Conservation (phyloP, 2,797 vertebrate species). For the Paedocypris micromegethes region DNA sequence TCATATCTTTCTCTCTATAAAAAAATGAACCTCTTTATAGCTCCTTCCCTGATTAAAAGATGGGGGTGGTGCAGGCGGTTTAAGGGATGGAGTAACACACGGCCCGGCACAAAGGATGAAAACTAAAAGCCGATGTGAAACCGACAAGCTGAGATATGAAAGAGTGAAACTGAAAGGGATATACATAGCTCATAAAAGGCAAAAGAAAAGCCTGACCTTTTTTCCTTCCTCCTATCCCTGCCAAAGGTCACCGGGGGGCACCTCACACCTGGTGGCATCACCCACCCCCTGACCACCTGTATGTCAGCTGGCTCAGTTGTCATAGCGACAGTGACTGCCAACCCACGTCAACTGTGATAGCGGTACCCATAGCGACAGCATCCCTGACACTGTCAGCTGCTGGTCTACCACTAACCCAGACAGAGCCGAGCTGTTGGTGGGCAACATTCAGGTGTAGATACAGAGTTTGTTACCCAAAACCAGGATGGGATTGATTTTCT, state of each 20-base stretch:
- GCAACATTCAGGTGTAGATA: constrained; percentile 24
- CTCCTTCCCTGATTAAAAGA: constrained; percentile 30
- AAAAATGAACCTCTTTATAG: constrained; percentile 37
- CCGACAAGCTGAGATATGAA: neutral
- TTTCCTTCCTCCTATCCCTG: constrained; percentile 26
- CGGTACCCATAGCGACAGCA: constrained; percentile 36
- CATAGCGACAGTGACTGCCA: constrained; percentile 40
- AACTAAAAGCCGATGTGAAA: constrained; percentile 4
- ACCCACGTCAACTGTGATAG: constrained; percentile 32
- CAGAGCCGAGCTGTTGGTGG: constrained; percentile 10
- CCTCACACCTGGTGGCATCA: constrained; percentile 41
- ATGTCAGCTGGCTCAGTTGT: constrained; percentile 40
- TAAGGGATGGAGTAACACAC: neutral
- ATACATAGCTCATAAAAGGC: constrained; percentile 41
- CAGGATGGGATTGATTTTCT: neutral
- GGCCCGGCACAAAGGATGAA: neutral
- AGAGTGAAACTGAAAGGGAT: neutral
- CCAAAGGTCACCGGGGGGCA: constrained; percentile 27
- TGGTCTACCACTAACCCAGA: constrained; percentile 14
- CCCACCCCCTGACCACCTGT: constrained; percentile 43
- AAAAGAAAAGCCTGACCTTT: constrained; percentile 41
- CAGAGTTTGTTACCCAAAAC: neutral
- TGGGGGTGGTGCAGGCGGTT: neutral
- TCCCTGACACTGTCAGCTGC: constrained; percentile 28
- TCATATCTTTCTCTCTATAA: constrained; percentile 32